phyloP scores from a whole-genome alignment of 1,140 invertebrate species.

The Cherax destructor region DNA sequence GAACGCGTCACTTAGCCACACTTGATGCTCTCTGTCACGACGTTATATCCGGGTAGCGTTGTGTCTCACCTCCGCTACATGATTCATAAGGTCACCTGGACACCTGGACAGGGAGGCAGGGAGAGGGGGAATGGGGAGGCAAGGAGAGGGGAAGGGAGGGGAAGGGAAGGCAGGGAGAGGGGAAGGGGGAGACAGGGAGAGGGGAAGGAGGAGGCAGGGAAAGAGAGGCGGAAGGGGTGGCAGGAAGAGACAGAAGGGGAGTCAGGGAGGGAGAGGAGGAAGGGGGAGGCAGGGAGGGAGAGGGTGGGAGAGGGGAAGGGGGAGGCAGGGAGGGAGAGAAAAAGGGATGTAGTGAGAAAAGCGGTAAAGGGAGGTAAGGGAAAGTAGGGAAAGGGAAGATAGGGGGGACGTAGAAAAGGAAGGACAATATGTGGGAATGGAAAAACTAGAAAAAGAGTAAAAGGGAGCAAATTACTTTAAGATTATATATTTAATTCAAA shows the following conservation, averaged over 20 bases:
- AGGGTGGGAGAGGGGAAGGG: background rate
- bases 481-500: background rate
- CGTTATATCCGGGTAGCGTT: too few relatives aligned
- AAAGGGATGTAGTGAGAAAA: too few relatives aligned
- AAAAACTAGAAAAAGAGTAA: too few relatives aligned
- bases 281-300: background rate
- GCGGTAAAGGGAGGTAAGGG: too few relatives aligned
- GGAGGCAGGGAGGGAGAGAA: background rate
- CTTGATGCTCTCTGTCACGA: too few relatives aligned
- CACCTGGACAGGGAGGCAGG: background rate
- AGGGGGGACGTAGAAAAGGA: too few relatives aligned
- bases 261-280: background rate
- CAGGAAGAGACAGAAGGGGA: background rate
- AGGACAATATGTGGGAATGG: too few relatives aligned
- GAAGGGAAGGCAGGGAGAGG: background rate
- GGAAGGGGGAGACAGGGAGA: background rate
- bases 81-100: background rate
- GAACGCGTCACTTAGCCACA: too few relatives aligned
- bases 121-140: background rate
- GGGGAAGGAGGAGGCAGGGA: background rate
- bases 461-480: too few relatives aligned
- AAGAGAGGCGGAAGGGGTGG: background rate
- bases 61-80: background rate
- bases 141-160: too few relatives aligned
- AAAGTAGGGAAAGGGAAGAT: too few relatives aligned